Conservation (phyloP, 1,140 invertebrate genomes). For the Drusus annulatus region DNA sequence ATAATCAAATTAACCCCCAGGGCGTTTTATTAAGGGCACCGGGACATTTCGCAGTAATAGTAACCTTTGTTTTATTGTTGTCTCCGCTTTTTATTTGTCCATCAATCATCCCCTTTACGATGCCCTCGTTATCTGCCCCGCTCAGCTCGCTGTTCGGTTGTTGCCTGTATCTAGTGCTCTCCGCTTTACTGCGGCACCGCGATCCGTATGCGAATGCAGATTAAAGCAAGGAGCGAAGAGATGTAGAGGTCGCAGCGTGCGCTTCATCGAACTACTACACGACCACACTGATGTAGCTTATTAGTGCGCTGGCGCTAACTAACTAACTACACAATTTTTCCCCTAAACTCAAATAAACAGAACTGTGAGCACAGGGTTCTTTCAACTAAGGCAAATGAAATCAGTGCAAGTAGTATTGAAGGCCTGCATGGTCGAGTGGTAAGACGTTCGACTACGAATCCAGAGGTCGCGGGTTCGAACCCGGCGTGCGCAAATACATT, state of each 20-base stretch:
- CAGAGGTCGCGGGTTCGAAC: too few relatives aligned
- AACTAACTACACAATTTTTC: too few relatives aligned
- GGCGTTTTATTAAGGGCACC: not conserved
- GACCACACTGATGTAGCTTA: too few relatives aligned
- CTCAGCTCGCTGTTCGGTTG: not conserved
- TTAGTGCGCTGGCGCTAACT: too few relatives aligned
- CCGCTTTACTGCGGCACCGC: slow-evolving; percentile 14
- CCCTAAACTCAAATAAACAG: too few relatives aligned
- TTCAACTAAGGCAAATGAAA: too few relatives aligned
- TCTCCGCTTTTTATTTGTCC: slow-evolving; percentile 33
- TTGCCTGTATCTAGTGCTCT: slow-evolving; percentile 1
- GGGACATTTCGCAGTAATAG: slow-evolving; percentile 4
- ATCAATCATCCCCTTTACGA: slow-evolving; percentile 40
- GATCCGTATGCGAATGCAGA: slow-evolving; percentile 9
- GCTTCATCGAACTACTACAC: too few relatives aligned
- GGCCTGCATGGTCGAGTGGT: too few relatives aligned
- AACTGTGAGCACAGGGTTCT: too few relatives aligned
- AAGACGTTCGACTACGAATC: too few relatives aligned
- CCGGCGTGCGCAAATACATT: too few relatives aligned
- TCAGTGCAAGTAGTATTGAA: too few relatives aligned
- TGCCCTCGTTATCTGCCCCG: slow-evolving; percentile 24
- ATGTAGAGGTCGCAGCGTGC: not conserved
- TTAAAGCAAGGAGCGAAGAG: not conserved
- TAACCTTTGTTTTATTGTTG: slow-evolving; percentile 37
- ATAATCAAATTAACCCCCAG: slow-evolving; percentile 28